Base-by-base conservation (phyloP, 2,797 vertebrate genomes). In the Todus mexicanus region DNA sequence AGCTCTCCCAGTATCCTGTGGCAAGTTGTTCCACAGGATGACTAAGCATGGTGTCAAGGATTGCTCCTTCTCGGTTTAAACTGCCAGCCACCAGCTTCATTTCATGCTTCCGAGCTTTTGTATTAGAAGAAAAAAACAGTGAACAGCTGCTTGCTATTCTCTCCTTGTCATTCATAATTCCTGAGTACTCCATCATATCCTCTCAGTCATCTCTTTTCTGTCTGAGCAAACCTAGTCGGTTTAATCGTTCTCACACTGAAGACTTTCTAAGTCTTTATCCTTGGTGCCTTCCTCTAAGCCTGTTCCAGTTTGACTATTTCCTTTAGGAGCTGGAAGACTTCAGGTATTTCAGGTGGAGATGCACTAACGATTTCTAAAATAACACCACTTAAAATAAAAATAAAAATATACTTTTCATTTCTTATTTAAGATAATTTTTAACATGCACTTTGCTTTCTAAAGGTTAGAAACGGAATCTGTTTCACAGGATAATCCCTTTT, bases 101-200 rank as follows among this genome's bases (percentile, higher is more conserved):
- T 83, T 83, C 45, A 37, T 47, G 65, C 75, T 77, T 47, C 87
- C 71, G 61, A 80, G 38, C 3, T 79, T 84, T 17, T 61, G 48
- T 61, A 18, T 47, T 42, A 29, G 53, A 61, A 74, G 60, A 25
- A 80, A 66, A 80, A 63, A 91, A 80, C 48, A 85, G 37, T 2
- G 7, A 89, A 89, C 89, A 87, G 91, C 79, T 95, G 89, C 87
- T 85, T 71, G 35, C 29, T 77, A 1, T 87, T 92, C 81, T 72
- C 27, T 35, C 33, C 87, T 38, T 95, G 82, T 80, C 89, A 87
- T n/a, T 83, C 72, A 69, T 17, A 80, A 78, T 78, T 91, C 82
- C 87, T 69, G 84, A 80, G 57, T 11, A 51, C 75, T 43, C 65
- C 84, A 75, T 91, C 38, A 65, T 14, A 72, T 54, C 69, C 72